Base-by-base conservation (phyloP, 2,797 vertebrate species). In the Pipistrellus pygmaeus region DNA sequence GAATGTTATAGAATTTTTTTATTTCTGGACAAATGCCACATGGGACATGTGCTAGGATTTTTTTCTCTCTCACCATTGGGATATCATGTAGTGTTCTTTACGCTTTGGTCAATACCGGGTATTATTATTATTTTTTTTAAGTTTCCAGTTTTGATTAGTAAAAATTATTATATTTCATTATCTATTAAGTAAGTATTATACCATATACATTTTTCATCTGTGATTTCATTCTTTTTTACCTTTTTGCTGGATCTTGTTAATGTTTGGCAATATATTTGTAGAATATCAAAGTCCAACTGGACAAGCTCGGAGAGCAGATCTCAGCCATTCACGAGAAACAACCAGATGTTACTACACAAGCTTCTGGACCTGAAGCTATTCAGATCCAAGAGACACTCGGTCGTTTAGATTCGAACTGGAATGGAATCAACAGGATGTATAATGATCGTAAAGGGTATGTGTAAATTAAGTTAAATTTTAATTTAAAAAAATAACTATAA, bases 361-460 rank as follows among this genome's bases (percentile, higher is more conserved):
- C 99, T 35, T 99, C 99, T 46, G 98, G 99, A 27, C 96, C 98
- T 3, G 99, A 99, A 93, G 99, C 99, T 8, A 95, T 98, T 78
- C 99, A 99, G 97, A 99, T 99, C 44, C 98, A 98, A 55, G 99
- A 99, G 9, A 97, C 98, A 2, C 97, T 99, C 51, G 98, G 98
- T 11, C 99, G 99, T 96, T 51, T 99, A 96, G 99, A 99, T 60
- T 98, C 99, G 0, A 99, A 99, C 90, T 99, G 99, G 99, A 99
- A 99, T 97, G 98, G 99, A 93, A 98, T 99, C 96, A 99, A 99
- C 95, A 98, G 99, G 97, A 98, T 99, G 98, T 99, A 99, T 98
- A 98, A 97, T 97, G 99, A 99, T 96, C 99, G 98, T 72, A 99
- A 99, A 96, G 98, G 99, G 99, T 99, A 98, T 90, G 99, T 97